A percentile compares a stretch with the other conserved stretches of the same genome.
Evolutionary conservation across 2,797 vertebrate genomes (phyloP).

Genomic region (Acipenser transmontanus): DNA sequence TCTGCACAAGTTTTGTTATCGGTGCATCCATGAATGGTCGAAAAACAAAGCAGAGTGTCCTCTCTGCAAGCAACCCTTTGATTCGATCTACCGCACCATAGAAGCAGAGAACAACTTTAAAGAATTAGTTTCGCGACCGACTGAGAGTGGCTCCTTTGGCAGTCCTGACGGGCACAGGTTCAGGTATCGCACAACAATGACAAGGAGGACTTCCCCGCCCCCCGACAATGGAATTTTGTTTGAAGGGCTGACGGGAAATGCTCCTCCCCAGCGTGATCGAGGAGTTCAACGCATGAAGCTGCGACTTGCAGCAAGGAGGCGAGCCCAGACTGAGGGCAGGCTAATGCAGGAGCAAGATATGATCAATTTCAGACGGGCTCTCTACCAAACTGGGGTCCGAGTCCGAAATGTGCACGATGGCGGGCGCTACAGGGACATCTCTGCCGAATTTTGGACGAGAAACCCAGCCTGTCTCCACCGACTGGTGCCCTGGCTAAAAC

Average conservation of each 20-base stretch:
- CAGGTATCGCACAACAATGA: constrained; percentile 82
- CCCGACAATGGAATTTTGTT: constrained; percentile 78
- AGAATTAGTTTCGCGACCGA: constrained; percentile 69
- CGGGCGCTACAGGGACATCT: constrained; percentile 77
- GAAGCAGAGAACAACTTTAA: constrained; percentile 85
- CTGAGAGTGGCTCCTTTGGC: constrained; percentile 71
- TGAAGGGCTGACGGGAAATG: constrained; percentile 50
- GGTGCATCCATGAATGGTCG: constrained; percentile 90
- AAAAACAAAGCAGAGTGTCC: constrained; percentile 96
- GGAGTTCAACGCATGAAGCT: constrained; percentile 70
- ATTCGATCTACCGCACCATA: constrained; percentile 85
- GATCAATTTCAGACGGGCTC: constrained; percentile 77
- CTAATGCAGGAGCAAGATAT: constrained; percentile 77
- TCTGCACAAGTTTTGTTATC: constrained; percentile 89
- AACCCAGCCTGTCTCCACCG: constrained; percentile 91
- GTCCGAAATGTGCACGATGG: constrained; percentile 76
- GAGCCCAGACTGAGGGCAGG: constrained; percentile 65
- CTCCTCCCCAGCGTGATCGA: constrained; percentile 44
- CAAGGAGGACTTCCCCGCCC: constrained; percentile 58
- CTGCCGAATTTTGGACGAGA: constrained; percentile 79
- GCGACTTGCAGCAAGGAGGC: constrained; percentile 63
- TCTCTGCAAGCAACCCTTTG: constrained; percentile 87
- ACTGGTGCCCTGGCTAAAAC: constrained; percentile 83
- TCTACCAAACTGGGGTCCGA: constrained; percentile 76
- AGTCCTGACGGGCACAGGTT: constrained; percentile 71